phyloP scores from a whole-genome alignment of 1,140 invertebrate genomes.

The Heliothis subflexa region DNA sequence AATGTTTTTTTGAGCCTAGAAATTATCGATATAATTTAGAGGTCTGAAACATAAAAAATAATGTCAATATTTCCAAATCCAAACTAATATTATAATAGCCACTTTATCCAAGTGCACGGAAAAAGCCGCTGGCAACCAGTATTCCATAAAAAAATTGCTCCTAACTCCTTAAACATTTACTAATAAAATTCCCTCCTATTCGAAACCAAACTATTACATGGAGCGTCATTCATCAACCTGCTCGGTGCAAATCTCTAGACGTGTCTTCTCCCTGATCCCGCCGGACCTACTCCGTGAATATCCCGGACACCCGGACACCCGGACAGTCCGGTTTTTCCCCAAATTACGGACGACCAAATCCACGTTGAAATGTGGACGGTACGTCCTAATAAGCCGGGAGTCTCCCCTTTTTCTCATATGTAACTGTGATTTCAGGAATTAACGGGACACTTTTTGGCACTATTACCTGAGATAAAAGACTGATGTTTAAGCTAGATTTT shows the following conservation, averaged over 20 bases:
- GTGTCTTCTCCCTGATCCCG: slow-evolving; percentile 20
- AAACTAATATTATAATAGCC: too few relatives aligned
- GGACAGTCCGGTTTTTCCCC: slow-evolving; percentile 14
- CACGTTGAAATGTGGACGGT: slow-evolving; percentile 27
- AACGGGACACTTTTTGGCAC: slow-evolving; percentile 15
- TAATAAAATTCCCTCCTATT: not conserved
- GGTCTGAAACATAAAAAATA: too few relatives aligned
- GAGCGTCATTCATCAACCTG: slow-evolving; percentile 37
- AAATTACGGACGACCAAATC: slow-evolving; percentile 30
- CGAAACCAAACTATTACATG: slow-evolving; percentile 2
- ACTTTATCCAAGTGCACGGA: too few relatives aligned
- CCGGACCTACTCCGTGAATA: not conserved
- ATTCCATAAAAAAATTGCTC: too few relatives aligned
- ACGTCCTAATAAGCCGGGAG: slow-evolving; percentile 31
- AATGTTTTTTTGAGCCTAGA: too few relatives aligned
- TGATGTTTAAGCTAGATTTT: not conserved
- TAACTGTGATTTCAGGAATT: slow-evolving; percentile 29
- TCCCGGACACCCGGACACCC: not conserved
- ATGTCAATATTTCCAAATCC: too few relatives aligned
- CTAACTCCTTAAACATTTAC: slow-evolving; percentile 2
- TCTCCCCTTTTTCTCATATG: not conserved
- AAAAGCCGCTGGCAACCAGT: too few relatives aligned
- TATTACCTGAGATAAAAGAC: not conserved
- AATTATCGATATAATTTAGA: too few relatives aligned
- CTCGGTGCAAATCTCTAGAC: slow-evolving; percentile 31